Percentiles rank a stretch among this genome's conserved stretches.
Conservation (phyloP, 2,888 invertebrate genomes). For the Xylota sylvarum region DNA sequence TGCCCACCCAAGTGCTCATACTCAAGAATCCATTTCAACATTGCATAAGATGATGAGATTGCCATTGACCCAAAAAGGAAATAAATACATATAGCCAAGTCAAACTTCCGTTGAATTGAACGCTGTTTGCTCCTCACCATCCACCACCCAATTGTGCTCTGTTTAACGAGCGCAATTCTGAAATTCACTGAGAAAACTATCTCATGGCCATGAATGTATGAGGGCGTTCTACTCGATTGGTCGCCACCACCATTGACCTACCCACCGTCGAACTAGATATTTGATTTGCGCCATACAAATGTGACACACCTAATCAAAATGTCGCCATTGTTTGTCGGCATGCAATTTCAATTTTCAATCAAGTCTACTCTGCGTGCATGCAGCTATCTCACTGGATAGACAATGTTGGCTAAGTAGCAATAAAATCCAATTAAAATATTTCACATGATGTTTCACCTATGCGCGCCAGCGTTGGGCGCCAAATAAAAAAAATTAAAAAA, state of each 20-base stretch:
- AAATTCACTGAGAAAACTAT: conserved; percentile 71
- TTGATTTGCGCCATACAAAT: conserved; percentile 73
- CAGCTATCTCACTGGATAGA: conserved; percentile 66
- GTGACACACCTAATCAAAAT: conserved; percentile 76
- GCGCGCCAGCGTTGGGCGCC: conserved; percentile 56
- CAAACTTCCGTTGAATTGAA: conserved; percentile 43
- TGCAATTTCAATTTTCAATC: conserved; percentile 73
- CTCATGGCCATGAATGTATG: conserved; percentile 73
- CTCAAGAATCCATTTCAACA: conserved; percentile 17
- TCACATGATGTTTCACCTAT: conserved; percentile 58
- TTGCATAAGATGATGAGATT: conserved; percentile 50
- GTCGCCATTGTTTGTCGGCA: conserved; percentile 71
- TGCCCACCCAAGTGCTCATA: conserved; percentile 45
- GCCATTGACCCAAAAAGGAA: conserved; percentile 74
- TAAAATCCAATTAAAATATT: conserved; percentile 75
- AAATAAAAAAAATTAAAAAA: conserved; percentile 44
- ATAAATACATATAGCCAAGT: conserved; percentile 12
- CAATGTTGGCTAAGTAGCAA: conserved; percentile 78
- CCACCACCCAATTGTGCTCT: conserved; percentile 6
- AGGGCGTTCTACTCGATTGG: conserved; percentile 74
- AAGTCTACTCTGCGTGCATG: conserved; percentile 61
- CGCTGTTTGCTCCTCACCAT: conserved; percentile 15
- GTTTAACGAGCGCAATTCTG: conserved; percentile 66
- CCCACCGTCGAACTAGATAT: conserved; percentile 72
- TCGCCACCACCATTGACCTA: conserved; percentile 74